Conservation (phyloP, 1,140 invertebrate genomes). For the Mycetomoellerius zeteki region DNA sequence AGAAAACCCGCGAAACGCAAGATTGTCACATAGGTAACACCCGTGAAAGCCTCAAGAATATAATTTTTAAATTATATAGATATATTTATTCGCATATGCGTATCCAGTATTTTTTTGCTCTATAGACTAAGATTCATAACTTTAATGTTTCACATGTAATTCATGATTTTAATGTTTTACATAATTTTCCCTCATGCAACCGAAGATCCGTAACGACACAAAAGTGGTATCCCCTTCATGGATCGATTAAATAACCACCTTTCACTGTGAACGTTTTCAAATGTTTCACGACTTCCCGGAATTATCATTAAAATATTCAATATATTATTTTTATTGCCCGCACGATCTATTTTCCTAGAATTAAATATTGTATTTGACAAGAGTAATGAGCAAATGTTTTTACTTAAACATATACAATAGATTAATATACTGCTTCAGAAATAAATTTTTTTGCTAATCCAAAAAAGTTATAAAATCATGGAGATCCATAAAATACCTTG, state of each 20-base stretch:
- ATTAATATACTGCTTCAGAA: not conserved
- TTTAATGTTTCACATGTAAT: not conserved
- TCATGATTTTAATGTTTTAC: not conserved
- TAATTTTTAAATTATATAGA: not conserved
- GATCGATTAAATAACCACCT: not conserved
- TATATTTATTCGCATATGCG: not conserved
- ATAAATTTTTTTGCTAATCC: not conserved
- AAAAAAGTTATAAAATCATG: not conserved
- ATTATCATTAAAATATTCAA: not conserved
- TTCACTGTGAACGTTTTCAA: not conserved
- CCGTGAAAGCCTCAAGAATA: no score
- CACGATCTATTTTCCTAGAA: not conserved
- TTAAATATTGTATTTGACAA: conserved; percentile 5
- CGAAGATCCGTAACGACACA: not conserved
- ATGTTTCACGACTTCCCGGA: not conserved
- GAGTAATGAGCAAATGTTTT: not conserved
- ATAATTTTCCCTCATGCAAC: not conserved
- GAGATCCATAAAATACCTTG: not conserved
- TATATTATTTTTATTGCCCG: not conserved
- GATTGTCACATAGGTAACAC: no score
- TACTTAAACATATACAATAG: not conserved
- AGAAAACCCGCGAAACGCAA: no score
- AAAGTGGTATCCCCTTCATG: not conserved
- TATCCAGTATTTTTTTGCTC: not conserved
- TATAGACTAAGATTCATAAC: not conserved